Conservation (phyloP, 2,797 vertebrate genomes). For the Sparidentex hasta region DNA sequence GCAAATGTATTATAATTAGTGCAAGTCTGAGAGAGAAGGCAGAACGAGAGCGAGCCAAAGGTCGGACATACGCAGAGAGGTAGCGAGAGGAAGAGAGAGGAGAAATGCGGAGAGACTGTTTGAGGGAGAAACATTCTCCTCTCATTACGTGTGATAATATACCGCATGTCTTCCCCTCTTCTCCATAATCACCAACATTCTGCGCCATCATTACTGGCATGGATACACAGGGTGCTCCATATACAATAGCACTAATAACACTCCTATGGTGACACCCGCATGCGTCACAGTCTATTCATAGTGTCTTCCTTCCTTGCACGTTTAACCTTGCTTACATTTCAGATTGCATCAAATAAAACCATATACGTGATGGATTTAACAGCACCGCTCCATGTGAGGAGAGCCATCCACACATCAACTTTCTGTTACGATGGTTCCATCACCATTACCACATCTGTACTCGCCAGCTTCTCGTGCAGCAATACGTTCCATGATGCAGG, state of each 20-base stretch:
- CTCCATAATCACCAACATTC: slow-evolving; percentile 59
- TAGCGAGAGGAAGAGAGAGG: not conserved
- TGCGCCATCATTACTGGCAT: slow-evolving; percentile 53
- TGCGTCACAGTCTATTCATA: slow-evolving; percentile 25
- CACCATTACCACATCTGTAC: slow-evolving; percentile 40
- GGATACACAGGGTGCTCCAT: slow-evolving; percentile 30
- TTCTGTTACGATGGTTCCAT: slow-evolving; percentile 5
- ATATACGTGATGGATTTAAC: not conserved
- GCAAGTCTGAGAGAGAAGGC: slow-evolving; percentile 7
- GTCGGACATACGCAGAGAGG: slow-evolving; percentile 16
- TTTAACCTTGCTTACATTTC: slow-evolving; percentile 21
- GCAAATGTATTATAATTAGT: slow-evolving; percentile 43
- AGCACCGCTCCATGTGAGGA: not conserved
- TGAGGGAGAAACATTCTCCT: slow-evolving; percentile 46
- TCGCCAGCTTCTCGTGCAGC: slow-evolving; percentile 27
- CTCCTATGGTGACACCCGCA: slow-evolving; percentile 1
- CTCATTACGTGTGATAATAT: slow-evolving; percentile 71
- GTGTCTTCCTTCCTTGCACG: slow-evolving; percentile 9
- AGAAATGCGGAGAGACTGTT: slow-evolving; percentile 6
- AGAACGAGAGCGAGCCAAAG: slow-evolving; percentile 4
- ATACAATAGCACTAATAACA: slow-evolving; percentile 26
- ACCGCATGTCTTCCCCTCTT: slow-evolving; percentile 43
- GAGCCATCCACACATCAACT: not conserved
- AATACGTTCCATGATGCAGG: slow-evolving; percentile 40
- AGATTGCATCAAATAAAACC: slow-evolving; percentile 18